Evolutionary conservation across 2,113 vertebrate species (phyloP).

Genomic region (Baryphthengus martii): DNA sequence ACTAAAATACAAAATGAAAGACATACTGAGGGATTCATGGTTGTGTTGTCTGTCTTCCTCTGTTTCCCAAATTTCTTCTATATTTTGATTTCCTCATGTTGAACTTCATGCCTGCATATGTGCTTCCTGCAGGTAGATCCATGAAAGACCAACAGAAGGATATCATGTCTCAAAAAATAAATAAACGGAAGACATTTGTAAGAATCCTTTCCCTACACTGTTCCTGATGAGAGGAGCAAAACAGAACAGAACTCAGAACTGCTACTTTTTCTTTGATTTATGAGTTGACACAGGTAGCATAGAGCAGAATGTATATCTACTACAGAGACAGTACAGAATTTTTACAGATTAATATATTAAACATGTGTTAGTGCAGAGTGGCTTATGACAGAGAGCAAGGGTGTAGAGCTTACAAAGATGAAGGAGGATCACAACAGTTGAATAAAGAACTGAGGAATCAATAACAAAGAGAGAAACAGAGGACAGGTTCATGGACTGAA

Average conservation of each 20-base stretch:
- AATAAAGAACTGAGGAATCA: neutral
- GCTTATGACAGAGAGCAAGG: neutral
- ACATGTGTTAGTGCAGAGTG: neutral
- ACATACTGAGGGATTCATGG: neutral
- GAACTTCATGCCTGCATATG: neutral
- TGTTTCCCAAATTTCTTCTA: neutral
- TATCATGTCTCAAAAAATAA: neutral
- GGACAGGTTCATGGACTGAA: neutral
- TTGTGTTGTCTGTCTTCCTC: neutral
- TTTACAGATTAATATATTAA: neutral
- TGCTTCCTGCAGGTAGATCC: neutral
- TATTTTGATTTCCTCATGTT: neutral
- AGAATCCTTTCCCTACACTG: neutral
- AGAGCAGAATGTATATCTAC: neutral
- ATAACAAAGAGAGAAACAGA: neutral
- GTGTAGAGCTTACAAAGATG: neutral
- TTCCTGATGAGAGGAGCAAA: neutral
- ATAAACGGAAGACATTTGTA: neutral
- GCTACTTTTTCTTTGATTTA: neutral
- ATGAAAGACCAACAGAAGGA: neutral
- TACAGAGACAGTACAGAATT: neutral
- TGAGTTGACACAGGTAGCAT: neutral
- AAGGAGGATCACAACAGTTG: neutral
- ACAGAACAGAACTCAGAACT: neutral
- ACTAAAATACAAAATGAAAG: neutral